Conservation (phyloP, 2,113 vertebrate genomes). For the Spheniscus mendiculus region DNA sequence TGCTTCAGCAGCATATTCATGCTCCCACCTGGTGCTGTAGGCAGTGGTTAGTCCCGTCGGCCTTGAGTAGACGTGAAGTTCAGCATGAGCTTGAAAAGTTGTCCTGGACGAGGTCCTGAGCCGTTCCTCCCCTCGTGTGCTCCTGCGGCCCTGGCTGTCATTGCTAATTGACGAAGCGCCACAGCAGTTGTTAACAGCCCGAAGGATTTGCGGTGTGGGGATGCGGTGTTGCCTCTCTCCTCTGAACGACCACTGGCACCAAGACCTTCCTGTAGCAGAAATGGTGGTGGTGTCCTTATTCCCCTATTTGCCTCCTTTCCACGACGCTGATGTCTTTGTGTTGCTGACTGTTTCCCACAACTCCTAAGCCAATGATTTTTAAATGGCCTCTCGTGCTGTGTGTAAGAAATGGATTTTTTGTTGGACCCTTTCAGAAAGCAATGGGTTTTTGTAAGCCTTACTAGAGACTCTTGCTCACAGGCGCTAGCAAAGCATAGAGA, state of each 20-base stretch:
- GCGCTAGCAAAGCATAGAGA: background rate
- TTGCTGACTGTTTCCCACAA: background rate
- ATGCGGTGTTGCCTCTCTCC: background rate
- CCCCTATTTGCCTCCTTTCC: background rate
- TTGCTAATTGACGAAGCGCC: background rate
- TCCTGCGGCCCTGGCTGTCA: background rate
- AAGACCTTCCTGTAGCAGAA: background rate
- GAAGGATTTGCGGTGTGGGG: background rate
- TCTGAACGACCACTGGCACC: background rate
- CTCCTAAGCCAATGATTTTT: background rate
- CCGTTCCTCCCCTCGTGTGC: no score
- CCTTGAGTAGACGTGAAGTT: background rate
- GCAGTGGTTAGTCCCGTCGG: background rate
- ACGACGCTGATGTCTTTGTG: accelerated
- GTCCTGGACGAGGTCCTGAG: accelerated
- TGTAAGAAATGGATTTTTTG: background rate
- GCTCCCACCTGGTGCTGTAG: accelerated
- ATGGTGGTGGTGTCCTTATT: background rate
- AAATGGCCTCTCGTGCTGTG: background rate
- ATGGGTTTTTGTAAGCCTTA: background rate
- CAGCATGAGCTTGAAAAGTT: accelerated
- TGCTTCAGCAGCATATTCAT: background rate
- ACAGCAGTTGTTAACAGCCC: background rate
- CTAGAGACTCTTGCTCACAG: background rate
- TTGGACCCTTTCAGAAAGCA: background rate